Conservation (phyloP, 1,140 invertebrate genomes). For the Drosophila chauvacae region DNA sequence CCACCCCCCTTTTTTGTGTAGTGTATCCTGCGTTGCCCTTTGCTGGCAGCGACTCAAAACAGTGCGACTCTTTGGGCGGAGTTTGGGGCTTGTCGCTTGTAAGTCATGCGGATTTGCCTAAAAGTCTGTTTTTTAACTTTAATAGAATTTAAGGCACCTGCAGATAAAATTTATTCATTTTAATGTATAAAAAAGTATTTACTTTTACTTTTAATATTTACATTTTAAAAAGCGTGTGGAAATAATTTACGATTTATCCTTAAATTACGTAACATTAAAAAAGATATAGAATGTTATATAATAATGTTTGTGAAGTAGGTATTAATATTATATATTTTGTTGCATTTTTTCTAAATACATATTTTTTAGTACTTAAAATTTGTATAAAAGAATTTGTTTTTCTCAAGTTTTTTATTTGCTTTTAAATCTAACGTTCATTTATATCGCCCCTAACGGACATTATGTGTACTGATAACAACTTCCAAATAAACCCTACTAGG, state of each 20-base stretch:
- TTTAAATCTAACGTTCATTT: neutral
- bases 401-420: neutral
- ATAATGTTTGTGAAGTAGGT: too few relatives aligned
- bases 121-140: slow-evolving; percentile 2
- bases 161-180: neutral
- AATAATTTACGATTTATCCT: too few relatives aligned
- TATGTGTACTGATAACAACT: neutral
- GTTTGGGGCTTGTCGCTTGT: slow-evolving; percentile 7
- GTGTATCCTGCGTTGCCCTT: slow-evolving; percentile 13
- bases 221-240: too few relatives aligned
- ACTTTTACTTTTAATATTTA: too few relatives aligned
- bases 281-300: too few relatives aligned
- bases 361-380: too few relatives aligned
- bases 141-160: slow-evolving; percentile 2
- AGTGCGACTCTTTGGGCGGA: slow-evolving; percentile 23
- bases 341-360: too few relatives aligned
- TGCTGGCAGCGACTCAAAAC: slow-evolving; percentile 66
- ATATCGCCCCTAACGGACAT: neutral
- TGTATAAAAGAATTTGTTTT: too few relatives aligned
- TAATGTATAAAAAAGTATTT: too few relatives aligned
- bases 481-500: neutral
- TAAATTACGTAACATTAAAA: too few relatives aligned
- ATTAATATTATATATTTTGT: too few relatives aligned
- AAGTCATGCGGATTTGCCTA: slow-evolving; percentile 30
- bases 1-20: neutral